phyloP scores from a whole-genome alignment of 2,888 invertebrate species.

The Tiphia femorata region DNA sequence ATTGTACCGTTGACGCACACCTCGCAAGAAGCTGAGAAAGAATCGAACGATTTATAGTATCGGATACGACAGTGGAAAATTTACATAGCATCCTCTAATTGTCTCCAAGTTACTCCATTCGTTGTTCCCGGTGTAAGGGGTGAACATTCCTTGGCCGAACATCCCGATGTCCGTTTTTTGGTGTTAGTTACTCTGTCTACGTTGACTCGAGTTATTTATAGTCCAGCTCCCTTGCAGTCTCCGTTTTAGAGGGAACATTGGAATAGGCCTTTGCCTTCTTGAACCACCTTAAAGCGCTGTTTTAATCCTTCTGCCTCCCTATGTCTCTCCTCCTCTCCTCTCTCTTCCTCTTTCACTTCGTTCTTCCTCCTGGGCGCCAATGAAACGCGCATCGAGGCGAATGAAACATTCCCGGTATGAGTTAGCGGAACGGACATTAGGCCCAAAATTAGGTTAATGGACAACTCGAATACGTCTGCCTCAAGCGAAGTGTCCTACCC shows the following conservation, averaged over 20 bases:
- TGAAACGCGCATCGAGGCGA: background rate
- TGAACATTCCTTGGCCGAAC: conserved; percentile 57
- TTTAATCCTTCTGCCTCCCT: conserved; percentile 19
- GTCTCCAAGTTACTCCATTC: too few relatives aligned
- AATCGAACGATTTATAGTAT: too few relatives aligned
- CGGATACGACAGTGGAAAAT: too few relatives aligned
- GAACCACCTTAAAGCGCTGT: conserved; percentile 28
- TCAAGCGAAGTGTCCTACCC: too few relatives aligned
- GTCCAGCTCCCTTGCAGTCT: conserved; percentile 42
- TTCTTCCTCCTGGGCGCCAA: conserved; percentile 6
- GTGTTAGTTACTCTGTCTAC: conserved; percentile 47
- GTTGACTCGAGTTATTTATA: conserved; percentile 53
- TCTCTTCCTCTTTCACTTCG: conserved; percentile 15
- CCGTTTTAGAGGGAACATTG: conserved; percentile 45
- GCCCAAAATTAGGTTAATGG: too few relatives aligned
- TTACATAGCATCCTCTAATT: background rate
- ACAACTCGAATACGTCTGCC: too few relatives aligned
- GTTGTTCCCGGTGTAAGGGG: conserved; percentile 33
- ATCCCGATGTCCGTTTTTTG: conserved; percentile 52
- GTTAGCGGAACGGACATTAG: background rate
- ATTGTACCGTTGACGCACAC: too few relatives aligned
- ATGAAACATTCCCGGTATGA: background rate
- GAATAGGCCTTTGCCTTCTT: conserved; percentile 32
- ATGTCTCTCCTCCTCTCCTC: conserved; percentile 14
- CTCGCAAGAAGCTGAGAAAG: too few relatives aligned